Base-by-base conservation (phyloP, 2,113 vertebrate species). In the Spea multiplicata region DNA sequence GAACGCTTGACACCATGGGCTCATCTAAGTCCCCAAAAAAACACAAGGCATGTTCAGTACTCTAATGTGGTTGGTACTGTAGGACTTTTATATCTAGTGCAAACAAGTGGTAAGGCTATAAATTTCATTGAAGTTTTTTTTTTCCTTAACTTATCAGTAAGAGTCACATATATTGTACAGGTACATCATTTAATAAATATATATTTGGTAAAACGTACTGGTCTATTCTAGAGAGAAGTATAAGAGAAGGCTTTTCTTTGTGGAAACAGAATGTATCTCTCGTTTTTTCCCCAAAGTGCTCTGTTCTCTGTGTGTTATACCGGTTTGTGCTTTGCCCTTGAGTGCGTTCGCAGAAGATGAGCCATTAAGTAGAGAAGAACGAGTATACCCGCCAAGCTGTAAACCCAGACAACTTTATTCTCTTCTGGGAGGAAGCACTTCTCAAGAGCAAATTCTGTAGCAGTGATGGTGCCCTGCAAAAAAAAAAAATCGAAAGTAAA, bases 351-450 rank as follows among this genome's bases (percentile, higher is more conserved):
- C 89, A 85, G 91, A 88, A 71, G 86, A 87, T 91, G 92, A 62
- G 85, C 87, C 71, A 95, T 83, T 46, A 87, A 4, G 62, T 94
- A 86, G 86, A 94, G 69, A 59, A 30, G 4, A 57, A 87, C 69
- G 14, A 96, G 85, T 83, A 90, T 75, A 0, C 88, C 92, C 6
- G 91, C 91, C 14, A 86, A 88, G 53, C 91, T 89, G 89, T 98
- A 97, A 0, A 88, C 85, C 47, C 86, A 64, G 84, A 95, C 90
- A 76, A 97, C 92, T 3, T 88, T 94, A 88, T 91, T 90, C 91
- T 98, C 96, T 5, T 84, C 82, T 0, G 96, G 96, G 80, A 98
- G 92, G 88, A 93, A 93, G 86, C 96, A 98, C 88, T 98, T 97
- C 80, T 88, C 91, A 71, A 96, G 92, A 49, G 90, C 81, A 64